These are phyloP conservation scores for Arctocebus calabarensis DNA, from an alignment of 2,797 vertebrate species.

Conservation along the genomic window DNA sequence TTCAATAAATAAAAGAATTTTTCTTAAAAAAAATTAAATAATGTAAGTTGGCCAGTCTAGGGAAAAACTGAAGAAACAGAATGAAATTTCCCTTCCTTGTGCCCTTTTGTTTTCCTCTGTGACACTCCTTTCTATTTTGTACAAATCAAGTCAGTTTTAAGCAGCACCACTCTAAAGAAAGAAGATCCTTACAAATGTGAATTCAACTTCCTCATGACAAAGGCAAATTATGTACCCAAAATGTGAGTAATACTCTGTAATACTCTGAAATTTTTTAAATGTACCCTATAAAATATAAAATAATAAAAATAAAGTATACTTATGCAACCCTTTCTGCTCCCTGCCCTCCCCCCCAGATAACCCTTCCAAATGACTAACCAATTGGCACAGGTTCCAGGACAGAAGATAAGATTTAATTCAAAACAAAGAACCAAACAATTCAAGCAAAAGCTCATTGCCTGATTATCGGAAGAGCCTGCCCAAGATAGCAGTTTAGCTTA, in stretches of 20 bases:
- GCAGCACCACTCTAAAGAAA: neutral
- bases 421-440: constrained; percentile 50
- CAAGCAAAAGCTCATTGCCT: neutral
- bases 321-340: no score
- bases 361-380: neutral
- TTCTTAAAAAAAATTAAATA: constrained; percentile 18
- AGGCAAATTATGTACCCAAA: no score
- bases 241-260: no score
- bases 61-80: neutral
- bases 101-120: constrained; percentile 13
- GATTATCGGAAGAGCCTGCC: neutral
- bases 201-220: constrained; percentile 16
- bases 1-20: constrained; percentile 12
- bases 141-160: constrained; percentile 11
- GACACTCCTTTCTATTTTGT: constrained; percentile 28
- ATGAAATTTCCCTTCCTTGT: neutral
- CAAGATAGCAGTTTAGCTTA: neutral
- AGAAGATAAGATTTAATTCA: constrained; percentile 43
- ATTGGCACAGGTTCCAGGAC: constrained; percentile 27
- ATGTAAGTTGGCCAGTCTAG: neutral
- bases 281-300: no score
- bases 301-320: no score
- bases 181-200: constrained; percentile 12
- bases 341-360: no score
- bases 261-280: no score